These are phyloP conservation scores for Hippolais icterina DNA, from an alignment of 2,113 vertebrate genomes.

Conservation along the genomic window DNA sequence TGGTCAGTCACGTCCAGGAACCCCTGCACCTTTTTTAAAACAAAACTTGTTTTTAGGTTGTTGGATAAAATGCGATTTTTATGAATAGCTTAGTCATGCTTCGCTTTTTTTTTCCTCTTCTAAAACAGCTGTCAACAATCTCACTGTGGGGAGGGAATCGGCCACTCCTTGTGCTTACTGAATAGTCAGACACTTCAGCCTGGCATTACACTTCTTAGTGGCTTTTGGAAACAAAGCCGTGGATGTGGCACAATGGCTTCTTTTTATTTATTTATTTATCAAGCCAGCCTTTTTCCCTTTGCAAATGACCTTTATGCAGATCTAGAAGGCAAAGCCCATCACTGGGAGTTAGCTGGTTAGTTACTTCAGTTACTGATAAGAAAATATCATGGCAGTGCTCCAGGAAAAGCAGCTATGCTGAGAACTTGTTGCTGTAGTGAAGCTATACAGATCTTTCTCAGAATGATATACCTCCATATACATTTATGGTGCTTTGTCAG, in stretches of 20 bases:
- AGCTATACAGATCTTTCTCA: neutral
- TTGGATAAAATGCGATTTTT: neutral
- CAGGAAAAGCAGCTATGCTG: conserved; percentile 4
- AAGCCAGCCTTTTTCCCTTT: neutral
- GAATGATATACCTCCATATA: neutral
- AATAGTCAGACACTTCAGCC: neutral
- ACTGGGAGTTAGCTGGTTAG: conserved; percentile 25
- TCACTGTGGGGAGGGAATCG: neutral
- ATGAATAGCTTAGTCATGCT: conserved; percentile 19
- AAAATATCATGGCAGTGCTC: neutral
- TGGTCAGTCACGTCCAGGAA: neutral
- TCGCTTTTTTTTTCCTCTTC: neutral
- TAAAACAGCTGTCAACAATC: conserved; percentile 18
- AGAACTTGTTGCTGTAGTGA: conserved; percentile 19
- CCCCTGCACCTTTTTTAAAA: neutral
- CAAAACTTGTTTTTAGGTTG: neutral
- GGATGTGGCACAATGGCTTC: neutral
- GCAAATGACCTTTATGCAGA: conserved; percentile 43
- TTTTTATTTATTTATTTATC: neutral
- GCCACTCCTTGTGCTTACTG: neutral
- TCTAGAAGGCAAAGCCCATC: conserved; percentile 31
- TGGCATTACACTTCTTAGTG: neutral
- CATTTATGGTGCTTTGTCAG: neutral
- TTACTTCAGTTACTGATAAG: conserved; percentile 45
- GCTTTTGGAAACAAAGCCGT: neutral